Evolutionary conservation across 2,888 invertebrate genomes (phyloP).

Genomic region (Eurytoma californica): DNA sequence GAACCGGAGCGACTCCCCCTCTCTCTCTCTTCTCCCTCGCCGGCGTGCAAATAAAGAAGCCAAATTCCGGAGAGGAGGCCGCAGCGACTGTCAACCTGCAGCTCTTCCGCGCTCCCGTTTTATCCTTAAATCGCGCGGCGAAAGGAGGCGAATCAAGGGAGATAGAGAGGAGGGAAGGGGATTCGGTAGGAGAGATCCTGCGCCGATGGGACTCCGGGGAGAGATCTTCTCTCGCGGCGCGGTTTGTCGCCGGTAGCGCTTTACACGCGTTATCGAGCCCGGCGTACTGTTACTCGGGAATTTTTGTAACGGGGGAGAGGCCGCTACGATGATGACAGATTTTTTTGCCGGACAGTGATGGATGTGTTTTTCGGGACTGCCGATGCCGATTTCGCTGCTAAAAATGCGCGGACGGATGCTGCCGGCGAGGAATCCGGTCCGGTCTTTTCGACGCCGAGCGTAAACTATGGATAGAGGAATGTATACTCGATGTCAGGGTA

Average conservation of each 20-base stretch:
- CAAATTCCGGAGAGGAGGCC: conserved; percentile 42
- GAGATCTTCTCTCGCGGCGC: not conserved
- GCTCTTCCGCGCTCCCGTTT: conserved; percentile 15
- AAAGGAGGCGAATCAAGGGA: not conserved
- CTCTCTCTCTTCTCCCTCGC: conserved; percentile 17
- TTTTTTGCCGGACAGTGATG: too few species aligned
- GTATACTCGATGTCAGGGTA: too few species aligned
- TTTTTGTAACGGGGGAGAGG: not conserved
- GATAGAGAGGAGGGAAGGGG: not conserved
- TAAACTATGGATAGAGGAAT: too few species aligned
- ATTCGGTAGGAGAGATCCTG: conserved; percentile 1
- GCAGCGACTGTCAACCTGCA: conserved; percentile 50
- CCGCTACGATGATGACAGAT: not conserved
- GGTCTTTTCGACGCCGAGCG: too few species aligned
- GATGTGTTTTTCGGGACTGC: too few species aligned
- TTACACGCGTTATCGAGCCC: conserved; percentile 43
- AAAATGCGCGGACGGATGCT: not conserved
- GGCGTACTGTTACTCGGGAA: conserved; percentile 6
- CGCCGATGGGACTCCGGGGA: not conserved
- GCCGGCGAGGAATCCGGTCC: too few species aligned
- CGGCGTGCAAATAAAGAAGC: conserved; percentile 50
- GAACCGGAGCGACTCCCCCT: not conserved
- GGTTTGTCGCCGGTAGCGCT: conserved; percentile 31
- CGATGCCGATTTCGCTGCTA: not conserved
- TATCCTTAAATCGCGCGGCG: not conserved